Evolutionary conservation across 2,113 vertebrate genomes (phyloP), one percentile per base, ranked within the genome.

Genomic region (Misgurnus anguillicaudatus): DNA sequence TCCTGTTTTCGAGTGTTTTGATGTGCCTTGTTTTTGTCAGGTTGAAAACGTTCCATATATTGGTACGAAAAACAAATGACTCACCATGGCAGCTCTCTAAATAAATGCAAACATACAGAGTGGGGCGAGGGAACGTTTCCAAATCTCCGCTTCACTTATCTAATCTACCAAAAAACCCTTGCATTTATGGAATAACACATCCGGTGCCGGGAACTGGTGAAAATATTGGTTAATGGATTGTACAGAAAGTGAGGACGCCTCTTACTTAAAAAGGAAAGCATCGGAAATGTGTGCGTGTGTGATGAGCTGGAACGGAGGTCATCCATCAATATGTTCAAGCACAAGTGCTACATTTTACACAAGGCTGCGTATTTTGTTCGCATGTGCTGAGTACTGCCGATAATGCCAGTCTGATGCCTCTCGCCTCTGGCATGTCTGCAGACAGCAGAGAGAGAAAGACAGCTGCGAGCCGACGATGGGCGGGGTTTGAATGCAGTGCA

Each of bases 31-130:
- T 2, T 72, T 72, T 72, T 58, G 31, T 3, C 0, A 65, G 73
- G 58, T 62, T 53, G 42, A 58, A 69, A 60, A 69, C 58, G 55
- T 75, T 45, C 70, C 19, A 67, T 78, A 79, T 79, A 83, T 73
- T 45, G 68, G 58, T 48, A 45, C 58, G 17, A 70, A 68, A 60
- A 67, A 19, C 8, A 69, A 71, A 77, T 68, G 75, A 74, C 63
- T 82, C 80, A 78, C 16, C 51, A 60, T 10, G 41, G 60, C 80
- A 62, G 53, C 55, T 70, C 42, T 73, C 63, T 4, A 58, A 24
- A 21, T 70, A 62, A 81, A 76, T 76, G 48, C 45, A 76, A 76
- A 78, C 6, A 14, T 68, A 78, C 39, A 58, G 60, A 61, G 13
- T 48, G 24, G 21, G 61, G 21, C 47, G 42, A 60, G 58, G 63